Conservation (phyloP, 2,113 vertebrate species). For the Shinisaurus crocodilurus region DNA sequence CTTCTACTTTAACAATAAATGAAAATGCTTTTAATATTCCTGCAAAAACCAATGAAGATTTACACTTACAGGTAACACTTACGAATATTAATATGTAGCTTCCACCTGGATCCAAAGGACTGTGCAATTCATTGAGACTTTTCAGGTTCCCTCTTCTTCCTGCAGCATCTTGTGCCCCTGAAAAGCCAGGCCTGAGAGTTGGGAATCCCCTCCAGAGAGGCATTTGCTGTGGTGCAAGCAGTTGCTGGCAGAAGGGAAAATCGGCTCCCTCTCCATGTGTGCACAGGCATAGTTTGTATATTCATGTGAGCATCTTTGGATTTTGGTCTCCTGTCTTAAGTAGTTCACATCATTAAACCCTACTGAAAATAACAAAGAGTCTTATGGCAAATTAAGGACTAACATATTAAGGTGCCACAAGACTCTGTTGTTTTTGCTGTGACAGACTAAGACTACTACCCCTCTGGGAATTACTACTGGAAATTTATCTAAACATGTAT, state of each 20-base stretch:
- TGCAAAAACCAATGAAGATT: constrained; percentile 81
- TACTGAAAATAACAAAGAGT: too few relatives aligned
- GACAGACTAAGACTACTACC: too few relatives aligned
- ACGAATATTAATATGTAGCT: neutral
- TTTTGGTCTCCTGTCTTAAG: neutral
- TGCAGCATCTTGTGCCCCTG: neutral
- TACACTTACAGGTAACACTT: constrained; percentile 81
- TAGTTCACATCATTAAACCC: neutral
- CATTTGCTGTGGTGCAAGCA: neutral
- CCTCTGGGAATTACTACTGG: neutral
- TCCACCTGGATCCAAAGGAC: neutral
- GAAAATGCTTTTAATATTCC: constrained; percentile 74
- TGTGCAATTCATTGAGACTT: neutral
- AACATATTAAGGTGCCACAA: too few relatives aligned
- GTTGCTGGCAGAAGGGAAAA: neutral
- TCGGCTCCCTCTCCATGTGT: neutral
- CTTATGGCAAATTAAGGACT: too few relatives aligned
- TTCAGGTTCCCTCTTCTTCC: neutral
- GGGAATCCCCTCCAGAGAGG: neutral
- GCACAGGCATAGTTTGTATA: neutral
- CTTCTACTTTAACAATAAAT: constrained; percentile 75
- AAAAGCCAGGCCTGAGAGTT: neutral
- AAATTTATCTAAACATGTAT: neutral
- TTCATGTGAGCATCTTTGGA: neutral
- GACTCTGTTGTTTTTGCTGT: too few relatives aligned